Percentiles rank a stretch among this genome's conserved stretches.
phyloP scores from a whole-genome alignment of 2,888 invertebrate species.

The Cosmia trapezina region DNA sequence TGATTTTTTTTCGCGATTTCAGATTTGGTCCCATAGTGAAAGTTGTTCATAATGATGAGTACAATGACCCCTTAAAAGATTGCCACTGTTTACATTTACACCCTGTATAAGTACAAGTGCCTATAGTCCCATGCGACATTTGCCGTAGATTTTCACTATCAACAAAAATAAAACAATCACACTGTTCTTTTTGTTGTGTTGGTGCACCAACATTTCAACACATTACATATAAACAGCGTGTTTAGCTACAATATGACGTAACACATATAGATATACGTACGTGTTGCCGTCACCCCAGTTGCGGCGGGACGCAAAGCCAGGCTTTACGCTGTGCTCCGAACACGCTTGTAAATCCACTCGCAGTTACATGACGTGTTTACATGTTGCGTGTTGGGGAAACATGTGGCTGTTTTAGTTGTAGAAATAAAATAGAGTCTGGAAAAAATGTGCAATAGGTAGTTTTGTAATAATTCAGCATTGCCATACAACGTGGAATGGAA shows the following conservation, averaged over 20 bases:
- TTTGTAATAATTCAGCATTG: too few relatives aligned
- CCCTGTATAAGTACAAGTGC: not conserved
- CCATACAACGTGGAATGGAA: too few relatives aligned
- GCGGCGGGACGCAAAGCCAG: constrained; percentile 50
- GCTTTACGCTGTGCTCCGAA: constrained; percentile 30
- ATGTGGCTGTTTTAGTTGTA: constrained; percentile 3
- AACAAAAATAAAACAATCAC: not conserved
- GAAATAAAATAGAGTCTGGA: constrained; percentile 9
- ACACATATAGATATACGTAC: not conserved
- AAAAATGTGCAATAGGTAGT: not conserved
- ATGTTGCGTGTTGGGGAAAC: constrained; percentile 27
- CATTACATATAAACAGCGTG: constrained; percentile 14
- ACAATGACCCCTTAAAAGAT: too few relatives aligned
- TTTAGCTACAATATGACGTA: constrained; percentile 7
- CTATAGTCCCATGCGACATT: not conserved
- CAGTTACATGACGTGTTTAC: constrained; percentile 47
- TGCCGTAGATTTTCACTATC: not conserved
- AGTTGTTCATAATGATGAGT: too few relatives aligned
- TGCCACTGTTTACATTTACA: too few relatives aligned
- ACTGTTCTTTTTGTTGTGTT: too few relatives aligned
- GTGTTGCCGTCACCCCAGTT: constrained; percentile 33
- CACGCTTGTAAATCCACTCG: constrained; percentile 53
- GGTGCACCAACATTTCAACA: not conserved
- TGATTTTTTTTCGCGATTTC: too few relatives aligned
- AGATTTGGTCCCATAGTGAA: too few relatives aligned